phyloP scores from a whole-genome alignment of 2,113 vertebrate genomes.

The Amphiprion ocellaris region DNA sequence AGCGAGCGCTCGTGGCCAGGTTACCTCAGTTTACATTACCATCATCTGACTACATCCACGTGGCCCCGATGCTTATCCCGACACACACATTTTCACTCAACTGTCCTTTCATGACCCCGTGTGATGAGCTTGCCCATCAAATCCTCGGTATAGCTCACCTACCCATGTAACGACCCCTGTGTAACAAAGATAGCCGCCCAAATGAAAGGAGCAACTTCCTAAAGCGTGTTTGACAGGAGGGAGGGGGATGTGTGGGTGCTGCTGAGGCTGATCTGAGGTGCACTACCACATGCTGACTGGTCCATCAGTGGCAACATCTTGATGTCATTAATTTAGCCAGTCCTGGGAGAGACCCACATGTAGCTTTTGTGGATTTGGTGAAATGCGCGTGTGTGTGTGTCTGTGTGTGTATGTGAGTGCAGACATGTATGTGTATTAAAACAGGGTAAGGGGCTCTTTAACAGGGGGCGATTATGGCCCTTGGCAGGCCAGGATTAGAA shows the following conservation, averaged over 20 bases:
- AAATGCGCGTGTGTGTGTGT: slow-evolving; percentile 57
- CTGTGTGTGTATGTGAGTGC: slow-evolving; percentile 23
- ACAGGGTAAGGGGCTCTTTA: slow-evolving; percentile 80
- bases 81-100: slow-evolving; percentile 53
- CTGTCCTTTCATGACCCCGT: slow-evolving; percentile 80
- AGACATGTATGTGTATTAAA: slow-evolving; percentile 32
- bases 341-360: slow-evolving; percentile 91
- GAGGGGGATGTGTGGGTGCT: slow-evolving; percentile 37
- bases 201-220: slow-evolving; percentile 76
- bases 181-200: slow-evolving; percentile 78
- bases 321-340: slow-evolving; percentile 96
- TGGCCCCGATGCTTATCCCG: slow-evolving; percentile 38
- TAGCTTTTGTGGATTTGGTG: slow-evolving; percentile 88
- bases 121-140: slow-evolving; percentile 82
- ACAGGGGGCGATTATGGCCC: slow-evolving; percentile 94
- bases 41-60: slow-evolving; percentile 56
- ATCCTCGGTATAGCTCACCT: slow-evolving; percentile 68
- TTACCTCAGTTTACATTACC: slow-evolving; percentile 79
- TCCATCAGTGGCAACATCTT: slow-evolving; percentile 90
- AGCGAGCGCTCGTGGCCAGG: slow-evolving; percentile 40
- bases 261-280: slow-evolving; percentile 68
- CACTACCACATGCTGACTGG: slow-evolving; percentile 82
- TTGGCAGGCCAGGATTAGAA: slow-evolving; percentile 96
- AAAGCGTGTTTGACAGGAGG: slow-evolving; percentile 85
- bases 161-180: slow-evolving; percentile 84